Evolutionary conservation across 2,888 invertebrate species (phyloP).

Genomic region (Rambutsinella grinnellia): DNA sequence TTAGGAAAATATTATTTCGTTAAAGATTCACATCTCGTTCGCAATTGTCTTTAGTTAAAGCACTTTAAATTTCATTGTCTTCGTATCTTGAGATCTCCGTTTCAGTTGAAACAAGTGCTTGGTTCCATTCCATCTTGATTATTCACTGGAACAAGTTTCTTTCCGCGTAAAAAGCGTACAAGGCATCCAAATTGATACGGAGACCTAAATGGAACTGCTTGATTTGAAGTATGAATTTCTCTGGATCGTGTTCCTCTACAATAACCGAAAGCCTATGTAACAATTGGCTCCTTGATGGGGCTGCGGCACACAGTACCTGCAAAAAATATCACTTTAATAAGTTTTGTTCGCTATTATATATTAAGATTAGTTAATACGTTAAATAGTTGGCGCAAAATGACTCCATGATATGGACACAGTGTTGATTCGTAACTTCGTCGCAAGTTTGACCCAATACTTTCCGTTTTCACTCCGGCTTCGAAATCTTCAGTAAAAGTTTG

Average conservation of each 20-base stretch:
- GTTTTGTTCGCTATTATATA: too few relatives aligned
- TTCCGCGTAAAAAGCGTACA: conserved; percentile 25
- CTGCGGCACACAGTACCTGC: conserved; percentile 32
- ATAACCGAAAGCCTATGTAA: conserved; percentile 28
- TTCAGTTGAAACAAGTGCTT: neutral
- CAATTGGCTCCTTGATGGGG: conserved; percentile 27
- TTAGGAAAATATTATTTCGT: too few relatives aligned
- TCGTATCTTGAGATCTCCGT: too few relatives aligned
- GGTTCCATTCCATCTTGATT: neutral
- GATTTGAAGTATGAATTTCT: conserved; percentile 21
- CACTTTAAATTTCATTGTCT: too few relatives aligned
- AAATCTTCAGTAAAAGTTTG: conserved; percentile 21
- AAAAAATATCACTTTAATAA: neutral
- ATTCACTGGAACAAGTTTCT: conserved; percentile 18
- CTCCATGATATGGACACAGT: conserved; percentile 31
- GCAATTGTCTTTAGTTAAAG: too few relatives aligned
- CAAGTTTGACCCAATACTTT: conserved; percentile 22
- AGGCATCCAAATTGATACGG: conserved; percentile 28
- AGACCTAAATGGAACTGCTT: conserved; percentile 34
- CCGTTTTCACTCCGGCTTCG: conserved; percentile 10
- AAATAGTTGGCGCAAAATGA: conserved; percentile 33
- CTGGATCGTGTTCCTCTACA: conserved; percentile 25
- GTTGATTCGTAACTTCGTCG: conserved; percentile 39
- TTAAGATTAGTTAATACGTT: too few relatives aligned
- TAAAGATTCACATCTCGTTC: too few relatives aligned